Evolutionary conservation across 2,888 invertebrate genomes (phyloP), one percentile per base, ranked within the genome.

Genomic region (Pheosia gnoma): DNA sequence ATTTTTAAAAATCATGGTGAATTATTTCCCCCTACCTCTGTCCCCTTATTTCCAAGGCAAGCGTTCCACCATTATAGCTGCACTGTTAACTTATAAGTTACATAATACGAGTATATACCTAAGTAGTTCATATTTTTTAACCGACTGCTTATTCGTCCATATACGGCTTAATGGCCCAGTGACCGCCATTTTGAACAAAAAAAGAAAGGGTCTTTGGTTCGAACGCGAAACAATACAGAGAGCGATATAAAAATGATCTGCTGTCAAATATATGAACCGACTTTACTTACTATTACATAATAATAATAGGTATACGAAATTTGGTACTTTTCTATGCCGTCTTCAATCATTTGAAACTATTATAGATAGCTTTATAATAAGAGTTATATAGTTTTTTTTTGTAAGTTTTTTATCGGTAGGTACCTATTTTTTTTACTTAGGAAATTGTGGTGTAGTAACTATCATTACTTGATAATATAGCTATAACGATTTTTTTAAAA

Each of bases 81-180:
- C 25, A 2, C 25, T 25, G 25, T 25, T 25, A 25, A 25, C 25
- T 25, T 25, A 25, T 25, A 25, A 25, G 1, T 25, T 25, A 25
- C 25, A 25, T 25, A 25, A 25, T 25, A n/a, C n/a, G n/a, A n/a
- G 41, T 6, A 7, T 43, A n/a, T 49, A 49, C 49, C 4, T 9
- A 47, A 47, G 13, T n/a, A 49, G 5, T 11, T 49, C 25, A 53
- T 1, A 1, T 9, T 53, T 36, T 9, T 8, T 4, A 49, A n/a
- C n/a, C n/a, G 5, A 5, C n/a, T 11, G 4, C 43, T 6, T 43
- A 9, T 43, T 36, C 52, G 52, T 36, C 4, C 11, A 39, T 39
- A 60, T 61, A 37, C 45, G 37, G 64, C 68, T 74, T 73, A 75
- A 72, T 43, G 5, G 43, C 51, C 56, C 58, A 57, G 38, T 68